Evolutionary conservation across 2,797 vertebrate species (phyloP).

Genomic region (Periparus ater): DNA sequence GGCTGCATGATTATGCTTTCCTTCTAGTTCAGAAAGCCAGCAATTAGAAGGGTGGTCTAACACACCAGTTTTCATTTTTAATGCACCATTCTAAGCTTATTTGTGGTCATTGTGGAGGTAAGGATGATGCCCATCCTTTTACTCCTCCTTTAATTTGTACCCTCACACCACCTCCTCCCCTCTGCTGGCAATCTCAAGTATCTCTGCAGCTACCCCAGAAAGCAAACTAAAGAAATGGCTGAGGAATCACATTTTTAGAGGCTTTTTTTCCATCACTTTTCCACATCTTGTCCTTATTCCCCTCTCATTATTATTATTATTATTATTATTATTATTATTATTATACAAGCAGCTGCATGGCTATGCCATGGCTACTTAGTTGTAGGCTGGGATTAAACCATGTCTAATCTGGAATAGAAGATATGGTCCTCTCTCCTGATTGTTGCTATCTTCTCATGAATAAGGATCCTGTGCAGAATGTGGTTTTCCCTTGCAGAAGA

Average conservation of each 20-base stretch:
- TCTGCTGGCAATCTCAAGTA: neutral
- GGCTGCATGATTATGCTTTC: neutral
- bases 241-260: neutral
- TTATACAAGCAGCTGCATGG: neutral
- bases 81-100: neutral
- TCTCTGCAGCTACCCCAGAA: neutral
- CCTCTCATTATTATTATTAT: neutral
- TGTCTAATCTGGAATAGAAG: neutral
- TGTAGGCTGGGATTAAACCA: neutral
- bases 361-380: neutral
- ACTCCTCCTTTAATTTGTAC: neutral
- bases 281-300: neutral
- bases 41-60: neutral
- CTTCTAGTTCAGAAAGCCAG: neutral
- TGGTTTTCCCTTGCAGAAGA: neutral
- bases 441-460: neutral
- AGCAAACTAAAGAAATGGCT: neutral
- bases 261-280: neutral
- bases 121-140: neutral
- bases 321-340: too few species aligned
- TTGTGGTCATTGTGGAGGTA: neutral
- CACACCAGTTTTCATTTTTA: neutral
- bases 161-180: neutral
- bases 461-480: neutral
- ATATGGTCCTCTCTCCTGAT: neutral